Evolutionary conservation across 2,797 vertebrate species (phyloP).

Genomic region (Morelia viridis): DNA sequence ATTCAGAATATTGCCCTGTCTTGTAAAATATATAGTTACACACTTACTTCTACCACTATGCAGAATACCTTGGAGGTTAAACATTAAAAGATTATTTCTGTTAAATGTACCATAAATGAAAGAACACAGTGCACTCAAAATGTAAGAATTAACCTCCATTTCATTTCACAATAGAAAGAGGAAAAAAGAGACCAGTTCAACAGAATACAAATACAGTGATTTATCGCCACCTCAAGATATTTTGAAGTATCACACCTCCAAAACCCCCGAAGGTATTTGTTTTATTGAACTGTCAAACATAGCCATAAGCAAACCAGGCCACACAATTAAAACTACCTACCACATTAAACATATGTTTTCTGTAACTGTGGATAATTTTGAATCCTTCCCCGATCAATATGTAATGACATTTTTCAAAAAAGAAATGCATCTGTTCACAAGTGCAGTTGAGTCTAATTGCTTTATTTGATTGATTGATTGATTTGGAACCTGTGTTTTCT

Average conservation of each 20-base stretch:
- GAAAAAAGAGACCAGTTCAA: fast-evolving
- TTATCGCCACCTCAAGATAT: constrained; percentile 63
- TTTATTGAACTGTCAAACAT: neutral
- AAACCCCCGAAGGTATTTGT: fast-evolving
- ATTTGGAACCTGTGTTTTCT: neutral
- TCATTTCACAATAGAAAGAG: neutral
- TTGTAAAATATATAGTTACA: neutral
- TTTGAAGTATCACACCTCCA: constrained; percentile 33
- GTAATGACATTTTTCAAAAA: constrained; percentile 14
- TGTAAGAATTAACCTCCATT: neutral
- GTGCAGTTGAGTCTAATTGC: neutral
- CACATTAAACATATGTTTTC: neutral
- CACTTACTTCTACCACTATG: neutral
- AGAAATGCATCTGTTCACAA: neutral
- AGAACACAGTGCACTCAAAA: constrained; percentile 23
- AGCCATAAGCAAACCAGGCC: neutral
- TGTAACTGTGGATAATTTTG: constrained; percentile 11
- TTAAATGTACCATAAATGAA: neutral
- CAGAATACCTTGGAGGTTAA: neutral
- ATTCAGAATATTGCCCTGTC: neutral
- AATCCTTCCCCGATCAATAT: neutral
- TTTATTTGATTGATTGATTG: neutral
- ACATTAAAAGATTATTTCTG: neutral
- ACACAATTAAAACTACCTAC: neutral
- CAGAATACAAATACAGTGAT: neutral